phyloP scores from a whole-genome alignment of 2,113 vertebrate species.

The Mobula hypostoma region DNA sequence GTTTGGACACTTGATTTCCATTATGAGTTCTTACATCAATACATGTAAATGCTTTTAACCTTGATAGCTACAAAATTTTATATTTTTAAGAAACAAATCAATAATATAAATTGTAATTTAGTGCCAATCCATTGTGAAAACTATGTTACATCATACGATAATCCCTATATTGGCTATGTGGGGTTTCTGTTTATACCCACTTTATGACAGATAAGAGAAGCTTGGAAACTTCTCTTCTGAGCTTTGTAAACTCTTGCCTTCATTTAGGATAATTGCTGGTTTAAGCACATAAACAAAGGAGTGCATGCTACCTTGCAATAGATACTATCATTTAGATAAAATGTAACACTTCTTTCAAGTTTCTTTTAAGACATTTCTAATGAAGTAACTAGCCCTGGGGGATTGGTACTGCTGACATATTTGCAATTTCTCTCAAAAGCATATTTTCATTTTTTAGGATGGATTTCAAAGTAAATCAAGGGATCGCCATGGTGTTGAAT shows the following conservation, averaged over 20 bases:
- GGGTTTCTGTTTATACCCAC: neutral
- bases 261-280: neutral
- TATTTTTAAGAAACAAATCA: constrained; percentile 23
- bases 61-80: neutral
- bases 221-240: neutral
- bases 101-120: neutral
- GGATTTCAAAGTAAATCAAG: neutral
- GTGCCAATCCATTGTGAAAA: constrained; percentile 4
- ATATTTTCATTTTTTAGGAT: neutral
- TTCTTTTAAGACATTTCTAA: neutral
- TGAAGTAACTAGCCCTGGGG: neutral
- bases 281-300: neutral
- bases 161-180: neutral
- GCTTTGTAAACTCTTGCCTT: neutral
- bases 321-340: neutral
- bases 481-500: neutral
- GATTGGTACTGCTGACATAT: neutral
- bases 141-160: neutral
- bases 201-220: neutral
- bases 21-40: constrained; percentile 9
- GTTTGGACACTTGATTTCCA: constrained; percentile 31
- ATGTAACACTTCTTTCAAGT: neutral
- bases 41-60: constrained; percentile 25
- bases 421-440: neutral
- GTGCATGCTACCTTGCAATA: neutral